Evolutionary conservation across 2,113 vertebrate genomes (phyloP).

Genomic region (Lampris incognitus): DNA sequence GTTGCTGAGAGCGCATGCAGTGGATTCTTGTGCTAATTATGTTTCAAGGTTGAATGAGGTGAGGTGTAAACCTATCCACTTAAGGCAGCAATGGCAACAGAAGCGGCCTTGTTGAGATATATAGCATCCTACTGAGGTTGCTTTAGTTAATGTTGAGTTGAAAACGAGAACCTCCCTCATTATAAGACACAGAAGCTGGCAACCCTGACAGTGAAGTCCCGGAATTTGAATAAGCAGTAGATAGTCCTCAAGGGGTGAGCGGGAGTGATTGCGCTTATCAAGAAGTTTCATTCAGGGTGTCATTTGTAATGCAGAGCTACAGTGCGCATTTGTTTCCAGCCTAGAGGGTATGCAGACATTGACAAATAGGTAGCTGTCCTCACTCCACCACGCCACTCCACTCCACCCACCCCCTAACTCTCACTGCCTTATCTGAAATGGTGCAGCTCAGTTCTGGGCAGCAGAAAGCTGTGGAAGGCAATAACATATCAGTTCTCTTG

Average conservation of each 20-base stretch:
- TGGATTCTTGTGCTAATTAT: slow-evolving; percentile 5
- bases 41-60: slow-evolving; percentile 7
- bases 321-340: slow-evolving; percentile 28
- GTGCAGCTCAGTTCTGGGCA: slow-evolving; percentile 29
- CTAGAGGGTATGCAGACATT: slow-evolving; percentile 47
- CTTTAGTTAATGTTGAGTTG: background rate
- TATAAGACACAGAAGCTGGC: background rate
- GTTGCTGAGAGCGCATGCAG: background rate
- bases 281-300: slow-evolving; percentile 48
- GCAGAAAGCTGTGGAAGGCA: slow-evolving; percentile 41
- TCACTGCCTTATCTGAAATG: slow-evolving; percentile 46
- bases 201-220: background rate
- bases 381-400: background rate
- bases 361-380: slow-evolving; percentile 63
- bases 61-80: background rate
- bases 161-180: background rate
- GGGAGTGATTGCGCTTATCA: slow-evolving; percentile 61
- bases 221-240: slow-evolving; percentile 23
- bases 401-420: background rate
- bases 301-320: slow-evolving; percentile 60
- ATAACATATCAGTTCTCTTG: slow-evolving; percentile 27
- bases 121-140: background rate
- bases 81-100: background rate
- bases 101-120: background rate
- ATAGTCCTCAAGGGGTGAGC: slow-evolving; percentile 36